Evolutionary conservation across 35 echinoderm and acorn worm genomes (phyloP).

Genomic region (Stichopus chloronotus): DNA sequence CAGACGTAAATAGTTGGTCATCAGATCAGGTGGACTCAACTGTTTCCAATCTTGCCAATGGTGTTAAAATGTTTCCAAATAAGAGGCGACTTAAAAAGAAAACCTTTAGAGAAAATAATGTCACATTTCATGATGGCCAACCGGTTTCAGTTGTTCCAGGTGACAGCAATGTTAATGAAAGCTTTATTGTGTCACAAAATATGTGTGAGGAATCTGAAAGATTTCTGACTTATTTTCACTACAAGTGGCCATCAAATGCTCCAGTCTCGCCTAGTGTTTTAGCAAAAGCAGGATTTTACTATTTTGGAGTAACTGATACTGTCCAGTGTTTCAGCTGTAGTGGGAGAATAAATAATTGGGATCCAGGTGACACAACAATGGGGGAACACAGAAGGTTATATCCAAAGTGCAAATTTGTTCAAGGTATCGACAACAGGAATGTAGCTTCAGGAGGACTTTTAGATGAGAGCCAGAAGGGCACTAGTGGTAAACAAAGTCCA

Average conservation of each 20-base stretch:
- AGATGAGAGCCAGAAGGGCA: constrained; percentile 30
- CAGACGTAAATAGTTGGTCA: background rate
- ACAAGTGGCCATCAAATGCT: constrained; percentile 62
- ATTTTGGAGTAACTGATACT: constrained; percentile 69
- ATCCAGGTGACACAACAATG: constrained; percentile 87
- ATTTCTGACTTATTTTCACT: background rate
- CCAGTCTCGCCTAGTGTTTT: constrained; percentile 69
- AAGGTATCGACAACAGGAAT: constrained; percentile 62
- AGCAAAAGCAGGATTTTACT: constrained; percentile 93
- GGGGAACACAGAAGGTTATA: constrained; percentile 90
- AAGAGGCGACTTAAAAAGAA: background rate
- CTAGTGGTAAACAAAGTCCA: background rate
- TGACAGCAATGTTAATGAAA: background rate
- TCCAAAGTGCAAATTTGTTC: constrained; percentile 84
- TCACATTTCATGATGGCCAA: constrained; percentile 52
- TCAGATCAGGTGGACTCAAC: background rate
- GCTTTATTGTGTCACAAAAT: background rate
- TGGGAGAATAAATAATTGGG: constrained; percentile 84
- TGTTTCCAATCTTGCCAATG: background rate
- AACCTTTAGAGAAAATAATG: background rate
- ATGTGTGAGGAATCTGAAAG: constrained; percentile 53
- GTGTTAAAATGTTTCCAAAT: background rate
- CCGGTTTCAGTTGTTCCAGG: background rate
- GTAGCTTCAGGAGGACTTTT: constrained; percentile 42
- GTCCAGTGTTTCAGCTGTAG: constrained; percentile 91